Evolutionary conservation across 2,888 invertebrate species (phyloP).

Genomic region (Lasioglossum malachurum): DNA sequence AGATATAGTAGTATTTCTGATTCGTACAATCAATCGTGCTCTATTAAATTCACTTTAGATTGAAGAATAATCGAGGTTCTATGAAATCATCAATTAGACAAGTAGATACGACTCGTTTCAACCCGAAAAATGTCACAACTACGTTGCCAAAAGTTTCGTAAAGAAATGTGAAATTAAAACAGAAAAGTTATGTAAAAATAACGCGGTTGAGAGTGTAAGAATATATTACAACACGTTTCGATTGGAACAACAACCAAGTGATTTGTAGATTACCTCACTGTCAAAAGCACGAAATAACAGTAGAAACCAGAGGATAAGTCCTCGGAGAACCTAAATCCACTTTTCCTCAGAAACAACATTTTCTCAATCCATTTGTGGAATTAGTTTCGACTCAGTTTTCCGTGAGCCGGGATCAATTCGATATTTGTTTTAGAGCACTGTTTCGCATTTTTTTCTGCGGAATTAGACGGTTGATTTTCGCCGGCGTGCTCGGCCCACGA

Average conservation of each 20-base stretch:
- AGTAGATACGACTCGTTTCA: neutral
- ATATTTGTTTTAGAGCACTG: neutral
- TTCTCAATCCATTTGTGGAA: neutral
- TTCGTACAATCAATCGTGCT: too few species aligned
- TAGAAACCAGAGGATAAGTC: neutral
- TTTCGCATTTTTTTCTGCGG: conserved; percentile 2
- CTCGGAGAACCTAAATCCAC: neutral
- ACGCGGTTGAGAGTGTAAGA: neutral
- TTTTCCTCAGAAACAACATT: conserved; percentile 4
- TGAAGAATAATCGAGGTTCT: too few species aligned
- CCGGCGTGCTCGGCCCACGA: conserved; percentile 14
- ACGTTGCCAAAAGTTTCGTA: neutral
- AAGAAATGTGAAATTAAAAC: neutral
- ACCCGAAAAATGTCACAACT: neutral
- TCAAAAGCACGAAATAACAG: neutral
- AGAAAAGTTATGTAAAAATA: too few species aligned
- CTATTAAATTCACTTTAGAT: too few species aligned
- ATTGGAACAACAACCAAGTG: neutral
- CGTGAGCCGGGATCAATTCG: neutral
- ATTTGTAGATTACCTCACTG: neutral
- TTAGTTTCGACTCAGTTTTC: neutral
- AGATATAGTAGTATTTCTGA: too few species aligned
- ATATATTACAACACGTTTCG: neutral
- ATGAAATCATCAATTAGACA: too few species aligned
- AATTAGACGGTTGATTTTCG: conserved; percentile 13